A percentile compares a stretch with the other conserved stretches of the same genome.
These are phyloP conservation scores for Priocnemis perturbator DNA, from an alignment of 2,888 invertebrate genomes.

Conservation along the genomic window DNA sequence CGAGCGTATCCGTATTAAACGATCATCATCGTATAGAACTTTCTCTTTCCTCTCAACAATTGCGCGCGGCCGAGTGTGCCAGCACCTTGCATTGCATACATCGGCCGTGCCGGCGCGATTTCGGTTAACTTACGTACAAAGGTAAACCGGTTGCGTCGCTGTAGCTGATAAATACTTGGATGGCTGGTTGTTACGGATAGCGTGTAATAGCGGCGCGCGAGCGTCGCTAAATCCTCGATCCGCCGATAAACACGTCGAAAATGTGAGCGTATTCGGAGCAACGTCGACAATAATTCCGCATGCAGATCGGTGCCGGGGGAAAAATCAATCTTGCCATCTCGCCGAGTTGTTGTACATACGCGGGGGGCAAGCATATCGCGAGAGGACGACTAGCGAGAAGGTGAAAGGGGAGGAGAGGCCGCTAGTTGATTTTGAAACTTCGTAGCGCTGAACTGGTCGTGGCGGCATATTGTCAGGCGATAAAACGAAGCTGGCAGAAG, in stretches of 20 bases:
- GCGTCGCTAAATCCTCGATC: constrained; percentile 21
- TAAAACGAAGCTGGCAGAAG: constrained; percentile 67
- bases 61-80: too few species aligned
- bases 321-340: constrained; percentile 33
- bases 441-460: constrained; percentile 49
- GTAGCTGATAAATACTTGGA: constrained; percentile 18
- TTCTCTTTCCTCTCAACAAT: too few species aligned
- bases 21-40: too few species aligned
- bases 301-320: constrained; percentile 15
- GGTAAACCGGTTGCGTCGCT: too few species aligned
- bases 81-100: too few species aligned
- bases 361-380: background rate
- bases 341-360: constrained; percentile 5
- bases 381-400: background rate
- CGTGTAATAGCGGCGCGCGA: constrained; percentile 14
- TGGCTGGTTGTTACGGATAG: constrained; percentile 11
- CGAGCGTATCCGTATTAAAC: too few species aligned
- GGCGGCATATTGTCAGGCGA: constrained; percentile 67
- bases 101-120: too few species aligned
- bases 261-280: background rate
- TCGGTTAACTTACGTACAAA: too few species aligned
- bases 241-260: constrained; percentile 19
- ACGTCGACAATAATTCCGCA: constrained; percentile 20
- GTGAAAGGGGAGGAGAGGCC: background rate
- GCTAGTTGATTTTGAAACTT: constrained; percentile 49